Evolutionary conservation across 2,888 invertebrate species (phyloP).

Genomic region (Apoda limacodes): DNA sequence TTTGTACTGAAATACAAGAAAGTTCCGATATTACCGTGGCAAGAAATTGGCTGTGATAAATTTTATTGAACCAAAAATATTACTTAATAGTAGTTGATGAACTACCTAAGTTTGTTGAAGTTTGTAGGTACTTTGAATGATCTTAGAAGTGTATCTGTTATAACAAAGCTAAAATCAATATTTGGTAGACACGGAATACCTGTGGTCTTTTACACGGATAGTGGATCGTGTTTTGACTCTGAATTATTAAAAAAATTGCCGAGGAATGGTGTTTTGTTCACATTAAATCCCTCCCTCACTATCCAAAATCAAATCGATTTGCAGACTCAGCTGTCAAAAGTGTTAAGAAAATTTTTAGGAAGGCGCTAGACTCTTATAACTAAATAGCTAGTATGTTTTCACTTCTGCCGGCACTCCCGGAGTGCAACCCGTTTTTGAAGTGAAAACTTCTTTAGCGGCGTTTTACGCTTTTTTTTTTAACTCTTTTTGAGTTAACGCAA

Average conservation of each 20-base stretch:
- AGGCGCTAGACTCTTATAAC: too few species aligned
- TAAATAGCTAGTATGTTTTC: too few species aligned
- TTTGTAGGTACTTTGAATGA: constrained; percentile 1
- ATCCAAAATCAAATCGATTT: constrained; percentile 17
- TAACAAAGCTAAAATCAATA: constrained; percentile 14
- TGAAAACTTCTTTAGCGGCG: too few species aligned
- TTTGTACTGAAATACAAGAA: constrained; percentile 6
- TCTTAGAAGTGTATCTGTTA: constrained; percentile 8
- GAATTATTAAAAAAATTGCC: constrained; percentile 12
- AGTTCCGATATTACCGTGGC: constrained; percentile 12
- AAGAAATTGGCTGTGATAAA: constrained; percentile 12
- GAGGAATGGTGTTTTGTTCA: constrained; percentile 14
- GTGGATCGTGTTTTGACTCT: constrained; percentile 15
- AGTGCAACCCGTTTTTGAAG: too few species aligned
- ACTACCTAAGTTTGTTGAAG: constrained; percentile 15
- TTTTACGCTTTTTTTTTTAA: too few species aligned
- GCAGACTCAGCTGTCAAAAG: too few species aligned
- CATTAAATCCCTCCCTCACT: constrained; percentile 15
- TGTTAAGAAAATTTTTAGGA: too few species aligned
- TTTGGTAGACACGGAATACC: constrained; percentile 19
- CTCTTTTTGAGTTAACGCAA: too few species aligned
- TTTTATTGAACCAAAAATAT: constrained; percentile 5
- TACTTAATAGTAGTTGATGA: constrained; percentile 14
- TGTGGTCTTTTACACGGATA: constrained; percentile 12
- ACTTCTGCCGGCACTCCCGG: too few species aligned